Conservation (phyloP, 1,140 invertebrate genomes). For the Araneus ventricosus region DNA sequence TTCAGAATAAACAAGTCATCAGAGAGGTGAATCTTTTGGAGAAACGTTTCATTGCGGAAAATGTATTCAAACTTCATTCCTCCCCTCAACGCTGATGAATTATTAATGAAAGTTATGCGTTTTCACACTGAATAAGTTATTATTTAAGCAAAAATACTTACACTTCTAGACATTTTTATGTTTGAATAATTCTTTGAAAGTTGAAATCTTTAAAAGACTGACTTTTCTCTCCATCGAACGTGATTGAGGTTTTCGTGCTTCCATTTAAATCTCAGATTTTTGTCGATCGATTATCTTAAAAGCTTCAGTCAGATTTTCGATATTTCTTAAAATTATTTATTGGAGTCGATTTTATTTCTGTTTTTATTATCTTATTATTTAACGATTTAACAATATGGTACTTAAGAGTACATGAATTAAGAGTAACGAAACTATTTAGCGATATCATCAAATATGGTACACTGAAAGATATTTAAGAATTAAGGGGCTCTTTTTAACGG, state of each 20-base stretch:
- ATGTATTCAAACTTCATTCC: constrained; percentile 56
- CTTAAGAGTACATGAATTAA: too few species aligned
- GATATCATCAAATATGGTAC: too few species aligned
- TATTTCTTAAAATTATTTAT: too few species aligned
- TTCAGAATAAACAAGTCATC: constrained; percentile 32
- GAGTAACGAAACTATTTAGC: too few species aligned
- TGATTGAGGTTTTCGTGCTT: neutral
- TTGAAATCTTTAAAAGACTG: neutral
- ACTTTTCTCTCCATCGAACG: neutral
- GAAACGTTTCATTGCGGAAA: constrained; percentile 47
- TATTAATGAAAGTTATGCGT: constrained; percentile 51
- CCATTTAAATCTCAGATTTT: neutral
- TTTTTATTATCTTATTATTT: too few species aligned
- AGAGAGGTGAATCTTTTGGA: neutral
- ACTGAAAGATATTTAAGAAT: too few species aligned
- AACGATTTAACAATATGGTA: too few species aligned
- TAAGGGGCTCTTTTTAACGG: too few species aligned
- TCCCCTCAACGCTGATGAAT: constrained; percentile 50
- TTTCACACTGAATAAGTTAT: constrained; percentile 44
- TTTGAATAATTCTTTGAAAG: constrained; percentile 28
- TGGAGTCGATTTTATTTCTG: too few species aligned
- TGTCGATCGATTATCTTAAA: too few species aligned
- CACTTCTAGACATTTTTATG: constrained; percentile 29
- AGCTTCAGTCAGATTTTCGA: too few species aligned
- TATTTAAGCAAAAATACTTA: constrained; percentile 53